Percentiles rank a stretch among this genome's conserved stretches.
Evolutionary conservation across 2,113 vertebrate species (phyloP).

Genomic region (Pedionomus torquatus): DNA sequence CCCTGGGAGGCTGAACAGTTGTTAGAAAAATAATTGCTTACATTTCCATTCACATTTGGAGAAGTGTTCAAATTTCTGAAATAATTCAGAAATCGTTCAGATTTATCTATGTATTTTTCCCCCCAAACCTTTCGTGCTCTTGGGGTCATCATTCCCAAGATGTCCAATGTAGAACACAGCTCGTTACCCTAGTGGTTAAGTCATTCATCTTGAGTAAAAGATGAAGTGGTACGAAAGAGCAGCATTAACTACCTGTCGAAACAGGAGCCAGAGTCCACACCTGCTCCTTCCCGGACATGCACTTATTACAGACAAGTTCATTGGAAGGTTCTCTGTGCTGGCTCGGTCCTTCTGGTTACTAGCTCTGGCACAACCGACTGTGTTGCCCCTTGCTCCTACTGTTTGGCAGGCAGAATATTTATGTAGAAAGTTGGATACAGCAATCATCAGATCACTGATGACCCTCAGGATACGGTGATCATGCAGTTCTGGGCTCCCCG

Average conservation of each 20-base stretch:
- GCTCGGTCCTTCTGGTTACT: background rate
- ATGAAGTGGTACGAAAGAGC: background rate
- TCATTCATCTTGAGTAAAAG: background rate
- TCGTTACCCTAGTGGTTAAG: background rate
- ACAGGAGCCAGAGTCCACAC: background rate
- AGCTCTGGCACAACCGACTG: background rate
- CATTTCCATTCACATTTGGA: background rate
- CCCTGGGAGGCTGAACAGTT: background rate
- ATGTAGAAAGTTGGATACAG: background rate
- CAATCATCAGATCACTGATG: no score
- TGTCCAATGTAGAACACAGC: background rate
- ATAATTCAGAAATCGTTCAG: background rate
- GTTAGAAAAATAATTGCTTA: constrained; percentile 5
- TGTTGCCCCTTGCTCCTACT: background rate
- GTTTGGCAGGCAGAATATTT: background rate
- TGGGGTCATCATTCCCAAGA: background rate
- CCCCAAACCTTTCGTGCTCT: background rate
- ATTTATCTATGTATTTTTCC: background rate
- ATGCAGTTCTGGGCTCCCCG: no score
- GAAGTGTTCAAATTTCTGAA: background rate
- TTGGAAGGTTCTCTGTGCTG: background rate
- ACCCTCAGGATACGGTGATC: background rate
- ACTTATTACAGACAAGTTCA: background rate
- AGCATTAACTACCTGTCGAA: background rate
- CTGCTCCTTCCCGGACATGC: background rate